Base-by-base conservation (phyloP, 2,113 vertebrate species). In the Pimephales promelas region DNA sequence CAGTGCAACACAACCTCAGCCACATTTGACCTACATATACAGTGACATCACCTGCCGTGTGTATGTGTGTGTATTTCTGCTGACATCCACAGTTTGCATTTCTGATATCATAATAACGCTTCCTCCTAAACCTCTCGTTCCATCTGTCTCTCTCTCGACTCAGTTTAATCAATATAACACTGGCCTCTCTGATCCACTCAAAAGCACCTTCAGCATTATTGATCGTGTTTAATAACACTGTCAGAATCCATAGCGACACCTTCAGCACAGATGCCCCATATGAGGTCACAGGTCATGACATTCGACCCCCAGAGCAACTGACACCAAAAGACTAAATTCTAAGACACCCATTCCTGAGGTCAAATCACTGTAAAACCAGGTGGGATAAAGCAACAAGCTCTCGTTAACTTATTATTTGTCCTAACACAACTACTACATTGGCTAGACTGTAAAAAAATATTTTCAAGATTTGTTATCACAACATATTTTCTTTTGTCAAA, bases 171-270 rank as follows among this genome's bases (percentile, higher is more conserved):
- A 64, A 75, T 75, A 52, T 2, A 20, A 9, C 57, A n/a, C 57
- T 52, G 24, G 26, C 22, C 52, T 74, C 40, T 31, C 16, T 28
- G 61, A 34, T 75, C 57, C n/a, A 16, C 47, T 76, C 71, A 66
- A 36, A 83, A 83, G 31, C 82, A 76, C 72, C 82, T 83, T 76
- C 62, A 76, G 72, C 45, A 76, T 66, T 83, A 76, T 62, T 76
- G 72, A 64, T 66, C 31, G 26, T 13, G 28, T 62, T 83, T 34
- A 34, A 62, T 49, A 24, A 62, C 26, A 76, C 28, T 18, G 18
- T 36, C 31, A 68, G 18, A 36, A 76, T 64, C 18, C 20, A 22
- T 14, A 54, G 28, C 20, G 52, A n/a, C 49, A 57, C 52, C 49
- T 57, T 76, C 57, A 66, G 47, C 10, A 82, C 20, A n/a, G 20